A percentile compares a stretch with the other conserved stretches of the same genome.
These are phyloP conservation scores for Euwallacea similis DNA, from an alignment of 1,140 invertebrate genomes.

Conservation along the genomic window DNA sequence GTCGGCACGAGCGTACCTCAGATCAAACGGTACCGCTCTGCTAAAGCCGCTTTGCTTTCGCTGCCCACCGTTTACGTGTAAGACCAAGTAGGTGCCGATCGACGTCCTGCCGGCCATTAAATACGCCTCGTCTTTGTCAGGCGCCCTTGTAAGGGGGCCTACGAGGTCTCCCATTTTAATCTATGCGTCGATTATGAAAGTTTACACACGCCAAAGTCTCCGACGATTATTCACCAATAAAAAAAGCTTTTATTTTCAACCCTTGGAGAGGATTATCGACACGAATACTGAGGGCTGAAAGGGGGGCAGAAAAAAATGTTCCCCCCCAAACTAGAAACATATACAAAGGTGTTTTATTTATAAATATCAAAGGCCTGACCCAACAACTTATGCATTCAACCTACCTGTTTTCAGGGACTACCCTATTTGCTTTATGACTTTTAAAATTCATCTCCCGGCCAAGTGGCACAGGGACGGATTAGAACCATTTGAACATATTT, in stretches of 20 bases:
- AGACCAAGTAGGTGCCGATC: slow-evolving; percentile 22
- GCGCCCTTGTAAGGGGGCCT: slow-evolving; percentile 19
- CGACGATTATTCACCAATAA: too few relatives aligned
- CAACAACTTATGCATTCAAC: not conserved
- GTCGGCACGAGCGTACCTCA: slow-evolving; percentile 12
- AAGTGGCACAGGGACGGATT: not conserved
- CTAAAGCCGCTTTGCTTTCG: slow-evolving; percentile 7
- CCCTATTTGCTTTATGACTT: slow-evolving; percentile 12
- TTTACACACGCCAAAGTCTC: too few relatives aligned
- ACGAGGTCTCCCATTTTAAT: not conserved
- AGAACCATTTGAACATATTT: not conserved
- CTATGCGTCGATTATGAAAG: too few relatives aligned
- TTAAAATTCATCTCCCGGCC: not conserved
- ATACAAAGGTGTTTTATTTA: slow-evolving; percentile 4
- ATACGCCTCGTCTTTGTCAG: slow-evolving; percentile 19
- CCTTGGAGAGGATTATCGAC: too few relatives aligned
- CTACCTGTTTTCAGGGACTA: slow-evolving; percentile 31
- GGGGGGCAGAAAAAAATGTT: too few relatives aligned
- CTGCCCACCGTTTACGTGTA: slow-evolving; percentile 25
- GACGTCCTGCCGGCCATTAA: slow-evolving; percentile 7
- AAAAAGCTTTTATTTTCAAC: too few relatives aligned
- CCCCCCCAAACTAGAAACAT: too few relatives aligned
- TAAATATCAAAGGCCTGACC: not conserved
- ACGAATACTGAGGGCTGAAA: too few relatives aligned
- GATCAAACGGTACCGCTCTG: slow-evolving; percentile 14